Percentiles rank a stretch among this genome's conserved stretches.
phyloP scores from a whole-genome alignment of 1,140 invertebrate species.

The Eubasilissa regina region DNA sequence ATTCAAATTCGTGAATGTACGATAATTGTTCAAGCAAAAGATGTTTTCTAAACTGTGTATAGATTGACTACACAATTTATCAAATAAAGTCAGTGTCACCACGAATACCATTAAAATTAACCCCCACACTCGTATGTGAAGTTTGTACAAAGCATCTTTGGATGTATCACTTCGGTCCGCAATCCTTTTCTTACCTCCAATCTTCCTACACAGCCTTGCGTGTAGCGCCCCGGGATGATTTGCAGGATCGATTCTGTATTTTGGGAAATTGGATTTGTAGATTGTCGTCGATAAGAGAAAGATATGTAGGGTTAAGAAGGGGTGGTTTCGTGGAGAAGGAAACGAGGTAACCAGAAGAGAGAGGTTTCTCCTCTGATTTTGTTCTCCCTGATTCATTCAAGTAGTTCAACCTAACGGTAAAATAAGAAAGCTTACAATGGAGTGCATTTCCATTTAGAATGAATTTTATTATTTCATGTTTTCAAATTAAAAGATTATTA shows the following conservation, averaged over 20 bases:
- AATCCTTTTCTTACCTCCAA: constrained; percentile 20
- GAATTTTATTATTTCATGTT: too few relatives aligned
- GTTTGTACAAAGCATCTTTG: not conserved
- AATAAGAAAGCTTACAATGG: not conserved
- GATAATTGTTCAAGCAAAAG: too few relatives aligned
- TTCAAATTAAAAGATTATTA: too few relatives aligned
- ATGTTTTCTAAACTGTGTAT: too few relatives aligned
- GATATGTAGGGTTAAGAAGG: constrained; percentile 51
- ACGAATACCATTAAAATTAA: too few relatives aligned
- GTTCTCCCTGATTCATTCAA: not conserved
- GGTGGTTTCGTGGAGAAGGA: constrained; percentile 4
- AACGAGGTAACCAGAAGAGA: not conserved
- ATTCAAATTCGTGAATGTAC: too few relatives aligned
- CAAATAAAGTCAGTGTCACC: not conserved
- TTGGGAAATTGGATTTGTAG: constrained; percentile 74
- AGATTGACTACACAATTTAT: not conserved
- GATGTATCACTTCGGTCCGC: not conserved
- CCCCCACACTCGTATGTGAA: too few relatives aligned
- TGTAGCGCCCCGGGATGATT: constrained; percentile 64
- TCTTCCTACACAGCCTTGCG: constrained; percentile 7
- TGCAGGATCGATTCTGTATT: constrained; percentile 72
- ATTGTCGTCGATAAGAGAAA: constrained; percentile 64
- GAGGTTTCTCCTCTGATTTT: constrained; percentile 6
- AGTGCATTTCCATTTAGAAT: not conserved
- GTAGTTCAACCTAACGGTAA: too few relatives aligned